phyloP scores from a whole-genome alignment of 2,888 invertebrate species.

The Rhorus exstirpatorius region DNA sequence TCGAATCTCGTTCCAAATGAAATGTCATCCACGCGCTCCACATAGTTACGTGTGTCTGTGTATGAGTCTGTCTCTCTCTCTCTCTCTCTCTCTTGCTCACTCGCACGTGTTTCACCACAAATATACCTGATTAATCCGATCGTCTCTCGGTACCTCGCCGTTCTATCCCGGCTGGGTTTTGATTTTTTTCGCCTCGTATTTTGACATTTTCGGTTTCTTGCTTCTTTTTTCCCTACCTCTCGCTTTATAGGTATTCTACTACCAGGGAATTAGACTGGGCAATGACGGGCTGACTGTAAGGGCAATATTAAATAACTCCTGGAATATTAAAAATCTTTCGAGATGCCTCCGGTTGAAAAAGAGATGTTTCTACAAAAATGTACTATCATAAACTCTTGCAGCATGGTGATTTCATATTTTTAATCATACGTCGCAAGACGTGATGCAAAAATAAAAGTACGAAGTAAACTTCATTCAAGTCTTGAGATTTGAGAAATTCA shows the following conservation, averaged over 20 bases:
- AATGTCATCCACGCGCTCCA: conserved; percentile 49
- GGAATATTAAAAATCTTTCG: background rate
- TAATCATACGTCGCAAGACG: background rate
- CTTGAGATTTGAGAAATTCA: conserved; percentile 4
- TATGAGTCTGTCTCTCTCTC: background rate
- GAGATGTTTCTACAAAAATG: background rate
- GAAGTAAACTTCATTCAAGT: background rate
- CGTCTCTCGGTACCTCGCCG: background rate
- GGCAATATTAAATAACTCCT: conserved; percentile 8
- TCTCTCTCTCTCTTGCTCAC: background rate
- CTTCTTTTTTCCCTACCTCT: background rate
- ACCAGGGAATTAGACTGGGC: no score
- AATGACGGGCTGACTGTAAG: background rate
- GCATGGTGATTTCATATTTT: background rate
- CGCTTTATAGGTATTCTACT: no score
- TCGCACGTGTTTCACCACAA: conserved; percentile 14
- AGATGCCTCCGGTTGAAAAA: background rate
- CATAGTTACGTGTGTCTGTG: background rate
- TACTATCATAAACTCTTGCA: background rate
- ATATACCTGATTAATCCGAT: conserved; percentile 49
- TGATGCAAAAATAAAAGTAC: background rate
- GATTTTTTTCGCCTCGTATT: background rate
- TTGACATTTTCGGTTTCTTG: background rate
- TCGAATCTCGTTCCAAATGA: conserved; percentile 52
- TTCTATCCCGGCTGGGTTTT: background rate